Conservation (phyloP, 2,888 invertebrate species). For the Nephrocerus scutellatus region DNA sequence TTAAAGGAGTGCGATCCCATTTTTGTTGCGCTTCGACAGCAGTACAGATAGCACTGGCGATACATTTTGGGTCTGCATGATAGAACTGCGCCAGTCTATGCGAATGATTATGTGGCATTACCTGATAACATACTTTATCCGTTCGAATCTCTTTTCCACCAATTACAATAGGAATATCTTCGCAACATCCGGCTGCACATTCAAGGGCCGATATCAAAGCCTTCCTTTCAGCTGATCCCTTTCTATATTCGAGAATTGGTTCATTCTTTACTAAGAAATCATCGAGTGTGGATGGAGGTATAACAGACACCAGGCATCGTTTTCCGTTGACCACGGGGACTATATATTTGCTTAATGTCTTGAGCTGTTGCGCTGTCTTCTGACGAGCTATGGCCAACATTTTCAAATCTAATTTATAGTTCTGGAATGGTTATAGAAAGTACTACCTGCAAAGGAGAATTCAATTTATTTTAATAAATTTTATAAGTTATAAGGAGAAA, state of each 20-base stretch:
- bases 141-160: conserved; percentile 76
- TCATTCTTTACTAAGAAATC: conserved; percentile 69
- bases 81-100: conserved; percentile 82
- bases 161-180: conserved; percentile 88
- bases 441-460: too few species aligned
- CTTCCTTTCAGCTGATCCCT: conserved; percentile 71
- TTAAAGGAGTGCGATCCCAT: conserved; percentile 80
- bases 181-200: conserved; percentile 55
- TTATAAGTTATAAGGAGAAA: too few species aligned
- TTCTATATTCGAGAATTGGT: conserved; percentile 66
- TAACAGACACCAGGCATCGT: too few species aligned
- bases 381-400: too few species aligned
- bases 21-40: conserved; percentile 66
- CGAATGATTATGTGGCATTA: conserved; percentile 77
- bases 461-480: too few species aligned
- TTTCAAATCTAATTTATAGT: too few species aligned
- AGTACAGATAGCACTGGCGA: conserved; percentile 74
- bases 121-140: conserved; percentile 67
- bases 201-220: conserved; percentile 64
- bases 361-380: too few species aligned
- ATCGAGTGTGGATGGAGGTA: too few species aligned
- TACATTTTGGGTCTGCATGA: conserved; percentile 72
- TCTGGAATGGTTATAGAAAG: too few species aligned
- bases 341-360: too few species aligned
- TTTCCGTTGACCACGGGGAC: too few species aligned